phyloP scores from a whole-genome alignment of 2,797 vertebrate species.

The Clamator glandarius region DNA sequence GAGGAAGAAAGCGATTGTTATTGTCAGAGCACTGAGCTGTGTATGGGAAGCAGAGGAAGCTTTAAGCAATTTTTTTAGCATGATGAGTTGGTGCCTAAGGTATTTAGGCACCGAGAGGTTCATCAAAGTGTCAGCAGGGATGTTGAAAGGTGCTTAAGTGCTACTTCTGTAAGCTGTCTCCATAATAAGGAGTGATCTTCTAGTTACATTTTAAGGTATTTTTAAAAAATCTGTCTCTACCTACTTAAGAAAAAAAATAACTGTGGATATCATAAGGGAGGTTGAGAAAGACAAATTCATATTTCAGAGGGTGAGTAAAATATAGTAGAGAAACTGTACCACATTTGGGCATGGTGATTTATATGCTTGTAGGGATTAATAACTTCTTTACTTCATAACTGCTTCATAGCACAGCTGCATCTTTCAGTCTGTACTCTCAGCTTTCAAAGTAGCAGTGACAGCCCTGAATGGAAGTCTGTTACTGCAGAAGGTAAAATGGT shows the following conservation, averaged over 20 bases:
- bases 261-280: not conserved
- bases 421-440: conserved; percentile 12
- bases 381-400: conserved; percentile 40
- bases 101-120: not conserved
- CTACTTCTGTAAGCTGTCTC: not conserved
- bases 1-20: conserved; percentile 6
- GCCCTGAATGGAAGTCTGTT: conserved; percentile 18
- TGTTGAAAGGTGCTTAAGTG: not conserved
- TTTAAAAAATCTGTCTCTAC: not conserved
- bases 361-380: conserved; percentile 65
- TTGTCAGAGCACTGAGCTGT: conserved; percentile 19
- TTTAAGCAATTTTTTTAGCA: not conserved
- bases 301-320: conserved; percentile 24
- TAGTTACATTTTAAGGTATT: not conserved
- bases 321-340: not conserved
- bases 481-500: not conserved
- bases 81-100: not conserved
- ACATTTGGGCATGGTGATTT: conserved; percentile 15
- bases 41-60: not conserved
- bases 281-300: not conserved
- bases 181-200: not conserved
- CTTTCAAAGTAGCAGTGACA: not conserved
- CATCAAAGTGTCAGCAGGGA: not conserved
- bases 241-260: not conserved
- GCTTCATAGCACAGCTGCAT: conserved; percentile 31